A percentile compares a stretch with the other conserved stretches of the same genome.
Evolutionary conservation across 2,888 invertebrate genomes (phyloP).

Genomic region (Troglohyphantes excavatus): DNA sequence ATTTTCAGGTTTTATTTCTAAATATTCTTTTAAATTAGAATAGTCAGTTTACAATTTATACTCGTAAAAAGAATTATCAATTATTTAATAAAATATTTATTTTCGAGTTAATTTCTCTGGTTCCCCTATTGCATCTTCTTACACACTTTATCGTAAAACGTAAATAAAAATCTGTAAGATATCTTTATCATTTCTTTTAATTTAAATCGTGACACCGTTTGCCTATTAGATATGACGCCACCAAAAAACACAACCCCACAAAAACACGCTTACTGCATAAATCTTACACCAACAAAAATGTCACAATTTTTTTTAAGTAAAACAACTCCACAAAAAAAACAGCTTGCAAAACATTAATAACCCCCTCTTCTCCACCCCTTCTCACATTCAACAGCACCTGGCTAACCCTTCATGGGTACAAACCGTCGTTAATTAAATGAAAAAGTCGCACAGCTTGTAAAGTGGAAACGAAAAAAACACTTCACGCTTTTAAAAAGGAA

Average conservation of each 20-base stretch:
- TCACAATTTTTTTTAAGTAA: no score
- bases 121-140: no score
- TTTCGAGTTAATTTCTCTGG: no score
- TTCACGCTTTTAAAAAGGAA: background rate
- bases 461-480: background rate
- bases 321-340: background rate
- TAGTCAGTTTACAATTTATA: no score
- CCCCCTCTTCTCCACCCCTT: background rate
- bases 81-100: no score
- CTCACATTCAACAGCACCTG: slow-evolving; percentile 5
- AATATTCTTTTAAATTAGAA: no score
- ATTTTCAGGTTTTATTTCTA: no score
- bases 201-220: background rate
- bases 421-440: slow-evolving; percentile 8
- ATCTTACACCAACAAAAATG: background rate
- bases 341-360: background rate
- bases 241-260: background rate
- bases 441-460: slow-evolving; percentile 1
- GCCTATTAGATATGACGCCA: background rate
- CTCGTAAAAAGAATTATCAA: no score
- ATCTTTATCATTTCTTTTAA: no score
- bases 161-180: no score
- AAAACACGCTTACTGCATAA: background rate
- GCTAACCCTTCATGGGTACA: background rate
- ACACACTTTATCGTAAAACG: no score